Percentiles rank a stretch among this genome's conserved stretches.
Evolutionary conservation across 2,797 vertebrate genomes (phyloP).

Genomic region (Peromyscus attwateri): DNA sequence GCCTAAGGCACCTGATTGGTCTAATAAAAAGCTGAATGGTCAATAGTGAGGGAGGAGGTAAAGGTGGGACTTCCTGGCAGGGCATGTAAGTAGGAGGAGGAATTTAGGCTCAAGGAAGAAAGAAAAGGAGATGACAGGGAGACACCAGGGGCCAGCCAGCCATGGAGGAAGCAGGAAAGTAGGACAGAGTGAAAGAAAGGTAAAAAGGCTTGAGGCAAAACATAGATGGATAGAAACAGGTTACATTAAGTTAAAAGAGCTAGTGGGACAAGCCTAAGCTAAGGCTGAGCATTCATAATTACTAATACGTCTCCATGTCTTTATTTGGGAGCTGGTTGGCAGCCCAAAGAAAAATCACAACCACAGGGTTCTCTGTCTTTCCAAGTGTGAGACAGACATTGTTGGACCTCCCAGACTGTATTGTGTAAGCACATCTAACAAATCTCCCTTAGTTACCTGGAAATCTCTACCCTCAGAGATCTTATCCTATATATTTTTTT

Average conservation of each 20-base stretch:
- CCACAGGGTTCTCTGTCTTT: background rate
- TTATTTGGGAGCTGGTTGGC: background rate
- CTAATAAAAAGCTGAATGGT: background rate
- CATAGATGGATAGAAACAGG: background rate
- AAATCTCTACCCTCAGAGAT: background rate
- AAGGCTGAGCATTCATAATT: background rate
- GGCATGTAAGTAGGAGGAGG: background rate
- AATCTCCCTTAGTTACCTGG: background rate
- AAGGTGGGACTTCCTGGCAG: background rate
- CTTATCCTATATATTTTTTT: too few relatives aligned
- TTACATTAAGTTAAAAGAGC: background rate
- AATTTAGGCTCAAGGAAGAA: background rate
- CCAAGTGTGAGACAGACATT: background rate
- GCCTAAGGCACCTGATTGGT: background rate
- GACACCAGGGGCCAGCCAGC: background rate
- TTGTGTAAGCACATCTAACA: background rate
- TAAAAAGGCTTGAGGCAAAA: background rate
- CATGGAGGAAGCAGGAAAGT: background rate
- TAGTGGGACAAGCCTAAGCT: background rate
- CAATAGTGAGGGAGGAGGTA: background rate
- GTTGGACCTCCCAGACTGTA: background rate
- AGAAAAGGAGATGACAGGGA: background rate
- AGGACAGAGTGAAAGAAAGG: background rate
- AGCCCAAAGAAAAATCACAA: background rate
- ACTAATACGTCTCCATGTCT: rapidly evolving